phyloP scores from a whole-genome alignment of 2,113 vertebrate genomes.

The Morone saxatilis region DNA sequence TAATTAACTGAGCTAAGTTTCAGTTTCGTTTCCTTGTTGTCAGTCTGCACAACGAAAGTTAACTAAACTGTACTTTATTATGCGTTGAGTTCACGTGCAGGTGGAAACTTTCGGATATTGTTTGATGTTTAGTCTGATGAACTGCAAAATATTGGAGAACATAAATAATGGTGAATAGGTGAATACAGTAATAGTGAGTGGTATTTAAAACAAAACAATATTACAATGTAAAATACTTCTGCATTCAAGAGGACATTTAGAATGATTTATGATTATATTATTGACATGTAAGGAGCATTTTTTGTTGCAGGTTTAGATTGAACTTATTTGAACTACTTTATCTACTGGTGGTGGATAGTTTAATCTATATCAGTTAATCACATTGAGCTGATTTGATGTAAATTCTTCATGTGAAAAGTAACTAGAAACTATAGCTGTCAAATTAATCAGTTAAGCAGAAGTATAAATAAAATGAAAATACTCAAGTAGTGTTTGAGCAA shows the following conservation, averaged over 20 bases:
- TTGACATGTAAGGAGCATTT: too few species aligned
- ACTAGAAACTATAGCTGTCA: background rate
- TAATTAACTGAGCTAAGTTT: constrained; percentile 25
- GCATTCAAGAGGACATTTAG: too few species aligned
- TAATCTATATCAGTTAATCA: background rate
- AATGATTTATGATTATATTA: too few species aligned
- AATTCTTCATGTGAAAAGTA: background rate
- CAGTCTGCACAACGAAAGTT: constrained; percentile 27
- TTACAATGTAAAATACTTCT: too few species aligned
- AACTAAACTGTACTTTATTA: background rate
- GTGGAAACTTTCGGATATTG: background rate
- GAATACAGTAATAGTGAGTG: too few species aligned
- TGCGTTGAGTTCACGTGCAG: background rate
- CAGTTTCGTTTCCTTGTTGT: constrained; percentile 72
- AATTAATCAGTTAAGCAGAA: background rate
- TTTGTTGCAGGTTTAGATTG: background rate
- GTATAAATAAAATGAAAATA: background rate
- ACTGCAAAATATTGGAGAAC: background rate
- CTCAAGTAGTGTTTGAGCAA: too few species aligned
- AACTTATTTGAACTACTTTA: background rate
- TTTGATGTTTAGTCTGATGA: background rate
- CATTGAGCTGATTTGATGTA: background rate
- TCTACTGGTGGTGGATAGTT: background rate
- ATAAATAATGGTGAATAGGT: background rate
- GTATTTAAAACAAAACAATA: background rate